These are phyloP conservation scores for Epicauta chinensis DNA, from an alignment of 1,140 invertebrate genomes.

Conservation along the genomic window DNA sequence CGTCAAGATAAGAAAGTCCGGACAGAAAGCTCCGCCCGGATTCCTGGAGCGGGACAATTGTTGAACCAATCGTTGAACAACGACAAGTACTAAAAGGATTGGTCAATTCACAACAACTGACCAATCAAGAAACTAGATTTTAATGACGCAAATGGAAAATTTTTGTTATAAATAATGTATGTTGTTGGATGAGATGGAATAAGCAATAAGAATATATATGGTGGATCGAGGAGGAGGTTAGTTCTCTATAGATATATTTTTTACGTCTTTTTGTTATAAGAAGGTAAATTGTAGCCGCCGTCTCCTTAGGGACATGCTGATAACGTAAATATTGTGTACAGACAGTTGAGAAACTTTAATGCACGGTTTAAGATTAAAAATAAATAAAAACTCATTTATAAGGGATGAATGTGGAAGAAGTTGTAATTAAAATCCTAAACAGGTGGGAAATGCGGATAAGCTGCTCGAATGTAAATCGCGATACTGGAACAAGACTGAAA, in stretches of 20 bases:
- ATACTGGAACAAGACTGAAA: constrained; percentile 10
- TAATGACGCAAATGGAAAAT: constrained; percentile 30
- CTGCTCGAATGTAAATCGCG: constrained; percentile 19
- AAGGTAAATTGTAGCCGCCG: too few relatives aligned
- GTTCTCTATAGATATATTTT: too few relatives aligned
- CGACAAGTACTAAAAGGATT: constrained; percentile 21
- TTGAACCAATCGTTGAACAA: constrained; percentile 27
- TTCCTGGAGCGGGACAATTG: constrained; percentile 21
- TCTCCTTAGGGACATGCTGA: too few relatives aligned
- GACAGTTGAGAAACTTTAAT: too few relatives aligned
- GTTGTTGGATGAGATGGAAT: constrained; percentile 30
- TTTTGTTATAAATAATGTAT: constrained; percentile 39
- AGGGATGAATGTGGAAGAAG: too few relatives aligned
- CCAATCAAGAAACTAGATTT: constrained; percentile 25
- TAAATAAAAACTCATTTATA: too few relatives aligned
- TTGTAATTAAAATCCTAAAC: constrained; percentile 21
- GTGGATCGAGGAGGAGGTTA: too few relatives aligned
- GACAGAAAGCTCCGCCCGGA: constrained; percentile 27
- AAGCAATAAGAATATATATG: too few relatives aligned
- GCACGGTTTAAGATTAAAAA: too few relatives aligned
- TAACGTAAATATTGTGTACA: too few relatives aligned
- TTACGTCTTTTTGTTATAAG: too few relatives aligned
- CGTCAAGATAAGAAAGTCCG: constrained; percentile 32
- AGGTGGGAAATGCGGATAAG: constrained; percentile 23
- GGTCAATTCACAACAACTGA: constrained; percentile 29